Base-by-base conservation (phyloP, 2,113 vertebrate genomes). In the Proterorhinus semilunaris region DNA sequence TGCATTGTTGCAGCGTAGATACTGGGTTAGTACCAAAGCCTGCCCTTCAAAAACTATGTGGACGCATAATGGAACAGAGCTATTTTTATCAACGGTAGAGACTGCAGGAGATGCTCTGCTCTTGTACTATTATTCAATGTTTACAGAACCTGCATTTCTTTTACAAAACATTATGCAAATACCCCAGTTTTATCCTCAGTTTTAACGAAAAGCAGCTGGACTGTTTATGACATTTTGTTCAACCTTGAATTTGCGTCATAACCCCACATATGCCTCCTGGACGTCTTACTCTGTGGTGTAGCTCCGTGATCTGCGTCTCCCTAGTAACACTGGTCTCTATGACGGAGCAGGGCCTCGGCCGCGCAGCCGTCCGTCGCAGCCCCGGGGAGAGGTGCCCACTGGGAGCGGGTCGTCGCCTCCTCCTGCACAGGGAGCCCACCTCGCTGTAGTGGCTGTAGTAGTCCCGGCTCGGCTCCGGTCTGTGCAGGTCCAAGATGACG, bases 231-330 rank as follows among this genome's bases (percentile, higher is more conserved):
- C 61, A 72, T 80, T 57, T 73, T 36, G n/a, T 49, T 54, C 71
- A 10, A 54, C 43, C 58, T 52, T 74, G 53, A 74, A 65, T 54
- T 48, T 10, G 58, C 75, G 54, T 65, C 59, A 67, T 77, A 79
- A 73, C 64, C 61, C 68, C 42, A 82, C 71, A 81, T 79, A 16
- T 66, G 54, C 77, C 17, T 54, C 9, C 7, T 62, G 68, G 54
- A 65, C 74, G 36, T 87, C 90, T 91, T 91, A 91, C 90, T 90
- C 84, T 86, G 87, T 83, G 81, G 62, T 87, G 82, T 75, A 83
- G 72, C 82, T 87, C 87, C 80, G 47, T 79, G 69, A 89, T 75
- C 71, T 87, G 84, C 7, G 66, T 83, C 87, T 89, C 88, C 81
- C 79, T 87, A 87, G 86, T 81, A 74, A 87, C 84, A 78, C 88